Evolutionary conservation across 53 echinoderm and acorn worm species (phyloP), one percentile per base, ranked within the genome.

Genomic region (Holothuria scabra): DNA sequence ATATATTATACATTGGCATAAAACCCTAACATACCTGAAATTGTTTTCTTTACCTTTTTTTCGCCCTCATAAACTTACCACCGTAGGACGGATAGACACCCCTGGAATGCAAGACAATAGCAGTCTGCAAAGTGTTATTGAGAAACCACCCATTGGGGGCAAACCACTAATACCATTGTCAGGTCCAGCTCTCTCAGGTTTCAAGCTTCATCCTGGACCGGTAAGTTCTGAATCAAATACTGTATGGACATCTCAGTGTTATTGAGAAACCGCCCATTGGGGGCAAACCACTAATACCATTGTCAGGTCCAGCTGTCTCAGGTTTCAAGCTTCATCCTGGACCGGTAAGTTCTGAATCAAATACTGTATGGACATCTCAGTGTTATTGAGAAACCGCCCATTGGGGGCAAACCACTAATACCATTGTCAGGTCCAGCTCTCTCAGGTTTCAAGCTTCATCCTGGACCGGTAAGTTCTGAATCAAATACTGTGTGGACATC

Each of bases 261-360:
- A 93, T 99, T 59, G 99, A 99, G 58, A 95, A 97, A 72, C 99
- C 94, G 20, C 99, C 99, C n/a, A 95, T 99, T 18, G 88, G 88
- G 16, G 94, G 94, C 28, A 99, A 99, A 66, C 89, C 95, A 35
- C 57, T 95, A 19, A 67, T 87, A 41, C 95, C 88, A 9, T 72
- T 99, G 49, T 89, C 91, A 22, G 89, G 91, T 23, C 86, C 83
- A 67, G 46, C 68, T 28, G 70, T 99, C 25, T 85, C 93, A 12
- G 95, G 95, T 23, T 99, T 99, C 86, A 95, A 94, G 74, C 78
- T 99, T 10, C 95, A 99, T 41, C 99, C 99, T 44, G 99, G 99
- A 66, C 90, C 99, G n/a, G 99, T 99, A 89, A 89, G 99, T 95
- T 28, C 48, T 9, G 7, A 41, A 8, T 41, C 41, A 41, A 48